phyloP scores from a whole-genome alignment of 2,797 vertebrate genomes.

The Premnoplex brunnescens region DNA sequence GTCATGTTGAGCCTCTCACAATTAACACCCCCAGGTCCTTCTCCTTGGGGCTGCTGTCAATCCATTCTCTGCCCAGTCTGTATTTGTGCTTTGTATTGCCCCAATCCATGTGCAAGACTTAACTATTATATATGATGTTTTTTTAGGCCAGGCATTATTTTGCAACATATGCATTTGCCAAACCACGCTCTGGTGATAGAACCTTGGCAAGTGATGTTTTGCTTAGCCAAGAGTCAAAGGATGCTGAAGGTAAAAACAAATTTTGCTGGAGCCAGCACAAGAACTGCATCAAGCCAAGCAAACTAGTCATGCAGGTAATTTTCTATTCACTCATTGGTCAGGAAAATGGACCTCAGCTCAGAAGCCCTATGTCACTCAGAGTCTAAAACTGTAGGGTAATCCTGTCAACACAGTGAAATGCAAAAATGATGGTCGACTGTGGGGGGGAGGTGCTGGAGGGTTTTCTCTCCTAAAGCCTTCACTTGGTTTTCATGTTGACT shows the following conservation, averaged over 20 bases:
- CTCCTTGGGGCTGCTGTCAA: neutral
- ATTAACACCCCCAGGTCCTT: neutral
- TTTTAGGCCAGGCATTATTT: neutral
- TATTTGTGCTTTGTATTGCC: neutral
- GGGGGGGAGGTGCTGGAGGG: neutral
- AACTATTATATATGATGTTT: neutral
- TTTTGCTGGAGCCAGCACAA: neutral
- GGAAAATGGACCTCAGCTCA: neutral
- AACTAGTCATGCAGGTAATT: neutral
- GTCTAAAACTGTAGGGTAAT: neutral
- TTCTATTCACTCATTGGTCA: neutral
- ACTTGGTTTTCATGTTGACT: neutral
- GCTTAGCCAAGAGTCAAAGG: neutral
- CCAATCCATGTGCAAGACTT: neutral
- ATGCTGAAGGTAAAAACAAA: slow-evolving; percentile 10
- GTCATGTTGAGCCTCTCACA: neutral
- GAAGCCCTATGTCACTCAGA: neutral
- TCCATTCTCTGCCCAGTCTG: neutral
- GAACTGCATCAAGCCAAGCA: neutral
- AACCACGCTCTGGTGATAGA: neutral
- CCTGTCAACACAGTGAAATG: neutral
- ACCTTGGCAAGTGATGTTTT: neutral
- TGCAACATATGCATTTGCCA: neutral
- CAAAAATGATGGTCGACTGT: neutral
- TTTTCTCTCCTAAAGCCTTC: neutral